These are phyloP conservation scores for Pheosia gnoma DNA, from an alignment of 2,888 invertebrate species.

Conservation along the genomic window DNA sequence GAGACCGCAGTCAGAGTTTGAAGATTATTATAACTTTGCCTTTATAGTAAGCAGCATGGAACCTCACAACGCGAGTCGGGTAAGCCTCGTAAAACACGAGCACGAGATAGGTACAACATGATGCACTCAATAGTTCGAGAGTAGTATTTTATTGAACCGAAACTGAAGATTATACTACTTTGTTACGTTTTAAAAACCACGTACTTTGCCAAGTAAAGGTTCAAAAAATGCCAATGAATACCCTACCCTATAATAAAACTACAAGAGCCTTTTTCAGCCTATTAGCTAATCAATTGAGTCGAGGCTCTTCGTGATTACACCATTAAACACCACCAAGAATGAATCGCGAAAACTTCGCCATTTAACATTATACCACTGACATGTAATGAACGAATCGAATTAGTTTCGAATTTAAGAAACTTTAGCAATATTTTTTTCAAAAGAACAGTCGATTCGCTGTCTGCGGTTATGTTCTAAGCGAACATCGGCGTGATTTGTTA, in stretches of 20 bases:
- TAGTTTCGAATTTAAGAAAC: conserved; percentile 31
- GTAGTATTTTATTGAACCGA: conserved; percentile 8
- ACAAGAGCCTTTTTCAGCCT: conserved; percentile 42
- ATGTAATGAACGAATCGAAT: conserved; percentile 35
- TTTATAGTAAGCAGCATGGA: conserved; percentile 66
- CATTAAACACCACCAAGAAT: conserved; percentile 36
- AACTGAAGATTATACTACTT: conserved; percentile 12
- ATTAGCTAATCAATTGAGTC: conserved; percentile 62
- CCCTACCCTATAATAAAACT: conserved; percentile 43
- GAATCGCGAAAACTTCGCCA: conserved; percentile 32
- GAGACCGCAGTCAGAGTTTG: conserved; percentile 55
- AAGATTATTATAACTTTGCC: conserved; percentile 55
- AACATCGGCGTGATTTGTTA: conserved; percentile 24
- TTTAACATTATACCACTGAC: conserved; percentile 28
- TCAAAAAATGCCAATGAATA: conserved; percentile 42
- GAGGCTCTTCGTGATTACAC: conserved; percentile 50
- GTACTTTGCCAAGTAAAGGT: conserved; percentile 29
- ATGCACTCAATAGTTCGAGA: conserved; percentile 38
- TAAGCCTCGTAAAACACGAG: conserved; percentile 68
- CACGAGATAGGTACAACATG: conserved; percentile 47
- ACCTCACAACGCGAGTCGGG: conserved; percentile 67
- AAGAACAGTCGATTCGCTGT: conserved; percentile 22
- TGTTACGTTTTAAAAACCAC: conserved; percentile 7
- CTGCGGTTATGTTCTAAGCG: conserved; percentile 21
- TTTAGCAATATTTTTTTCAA: conserved; percentile 33